Evolutionary conservation across 2,113 vertebrate species (phyloP).

Genomic region (Phylloscopus trochiloides): DNA sequence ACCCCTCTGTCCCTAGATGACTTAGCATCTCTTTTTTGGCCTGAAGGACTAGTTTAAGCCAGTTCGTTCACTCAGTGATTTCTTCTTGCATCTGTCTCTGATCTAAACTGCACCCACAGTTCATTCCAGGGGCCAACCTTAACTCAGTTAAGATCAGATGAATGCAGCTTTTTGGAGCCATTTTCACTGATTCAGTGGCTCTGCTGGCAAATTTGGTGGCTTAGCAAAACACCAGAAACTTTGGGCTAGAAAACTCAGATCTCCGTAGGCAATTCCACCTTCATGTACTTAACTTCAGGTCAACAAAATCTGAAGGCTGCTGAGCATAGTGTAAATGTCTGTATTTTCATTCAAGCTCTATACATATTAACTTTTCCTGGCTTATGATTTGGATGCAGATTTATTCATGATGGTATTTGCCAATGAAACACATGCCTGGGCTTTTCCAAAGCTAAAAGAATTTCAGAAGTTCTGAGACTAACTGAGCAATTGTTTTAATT

Average conservation of each 20-base stretch:
- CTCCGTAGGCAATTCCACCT: not conserved
- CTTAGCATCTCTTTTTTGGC: not conserved
- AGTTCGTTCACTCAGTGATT: not conserved
- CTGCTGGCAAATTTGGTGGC: not conserved
- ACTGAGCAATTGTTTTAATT: not conserved
- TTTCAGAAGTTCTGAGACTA: not conserved
- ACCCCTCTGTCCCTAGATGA: not conserved
- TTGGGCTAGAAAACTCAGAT: not conserved
- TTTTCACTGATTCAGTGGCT: not conserved
- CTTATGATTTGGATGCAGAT: not conserved
- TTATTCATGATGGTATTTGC: not conserved
- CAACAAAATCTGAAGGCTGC: not conserved
- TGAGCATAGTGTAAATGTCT: not conserved
- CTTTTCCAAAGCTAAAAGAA: not conserved
- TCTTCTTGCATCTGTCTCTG: not conserved
- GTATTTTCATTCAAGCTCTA: not conserved
- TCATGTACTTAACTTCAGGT: not conserved
- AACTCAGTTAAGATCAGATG: not conserved
- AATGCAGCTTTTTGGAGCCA: not conserved
- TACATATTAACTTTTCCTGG: not conserved
- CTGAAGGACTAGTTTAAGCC: not conserved
- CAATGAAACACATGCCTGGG: not conserved
- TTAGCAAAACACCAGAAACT: not conserved
- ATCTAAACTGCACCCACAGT: not conserved
- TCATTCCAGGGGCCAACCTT: not conserved